Conservation (phyloP, 2,888 invertebrate species). For the Drosophila acutilabella region DNA sequence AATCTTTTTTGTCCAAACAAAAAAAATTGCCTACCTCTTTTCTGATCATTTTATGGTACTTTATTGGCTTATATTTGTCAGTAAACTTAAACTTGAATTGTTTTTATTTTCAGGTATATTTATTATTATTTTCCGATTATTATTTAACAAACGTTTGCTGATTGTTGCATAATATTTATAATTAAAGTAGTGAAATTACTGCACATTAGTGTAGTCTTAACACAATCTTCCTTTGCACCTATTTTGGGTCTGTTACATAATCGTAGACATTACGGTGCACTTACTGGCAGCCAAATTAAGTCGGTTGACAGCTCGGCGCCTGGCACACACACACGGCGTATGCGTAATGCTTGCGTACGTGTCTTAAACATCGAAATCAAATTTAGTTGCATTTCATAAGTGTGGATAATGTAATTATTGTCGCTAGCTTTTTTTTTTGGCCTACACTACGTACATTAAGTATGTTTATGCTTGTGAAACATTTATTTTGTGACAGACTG, state of each 20-base stretch:
- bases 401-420: constrained; percentile 64
- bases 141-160: not conserved
- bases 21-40: too few species aligned
- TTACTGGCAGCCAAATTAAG: constrained; percentile 39
- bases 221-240: not conserved
- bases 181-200: constrained; percentile 29
- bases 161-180: constrained; percentile 3
- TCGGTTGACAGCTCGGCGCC: constrained; percentile 4
- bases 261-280: constrained; percentile 19
- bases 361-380: constrained; percentile 60
- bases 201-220: constrained; percentile 21
- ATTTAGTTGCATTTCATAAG: constrained; percentile 57
- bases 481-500: constrained; percentile 19
- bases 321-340: constrained; percentile 44
- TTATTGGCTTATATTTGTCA: too few species aligned
- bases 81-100: not conserved
- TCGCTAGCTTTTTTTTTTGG: constrained; percentile 59
- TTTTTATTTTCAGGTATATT: too few species aligned
- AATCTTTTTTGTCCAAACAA: too few species aligned
- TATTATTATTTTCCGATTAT: not conserved
- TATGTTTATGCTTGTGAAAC: constrained; percentile 42
- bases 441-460: constrained; percentile 17
- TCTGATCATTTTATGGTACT: too few species aligned
- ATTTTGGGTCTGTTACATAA: constrained; percentile 30
- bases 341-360: constrained; percentile 67